These are phyloP conservation scores for Leucophora obtusa DNA, from an alignment of 2,888 invertebrate genomes.

Conservation along the genomic window DNA sequence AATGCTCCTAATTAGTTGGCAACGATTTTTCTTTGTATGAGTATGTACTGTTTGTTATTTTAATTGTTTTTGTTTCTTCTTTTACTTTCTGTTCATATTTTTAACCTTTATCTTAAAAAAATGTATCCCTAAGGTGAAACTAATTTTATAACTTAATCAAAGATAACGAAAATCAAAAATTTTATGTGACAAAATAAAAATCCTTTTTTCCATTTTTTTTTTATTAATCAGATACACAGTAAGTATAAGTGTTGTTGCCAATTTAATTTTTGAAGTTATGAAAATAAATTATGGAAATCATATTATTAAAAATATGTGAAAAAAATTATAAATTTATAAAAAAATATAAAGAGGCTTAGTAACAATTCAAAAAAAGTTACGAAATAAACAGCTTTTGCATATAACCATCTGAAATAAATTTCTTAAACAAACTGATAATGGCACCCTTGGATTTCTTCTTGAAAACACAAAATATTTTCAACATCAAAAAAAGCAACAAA, in stretches of 20 bases:
- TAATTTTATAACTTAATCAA: slow-evolving; percentile 60
- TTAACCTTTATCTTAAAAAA: background rate
- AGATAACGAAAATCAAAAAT: slow-evolving; percentile 49
- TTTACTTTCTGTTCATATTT: background rate
- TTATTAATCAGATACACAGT: background rate
- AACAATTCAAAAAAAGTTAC: slow-evolving; percentile 8
- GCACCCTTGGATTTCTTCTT: slow-evolving; percentile 9
- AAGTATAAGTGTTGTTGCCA: background rate
- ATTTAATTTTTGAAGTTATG: slow-evolving; percentile 25
- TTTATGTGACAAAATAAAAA: slow-evolving; percentile 45
- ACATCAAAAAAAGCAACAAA: slow-evolving; percentile 66
- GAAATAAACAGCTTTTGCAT: slow-evolving; percentile 32
- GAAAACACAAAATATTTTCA: background rate
- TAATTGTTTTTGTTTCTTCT: background rate
- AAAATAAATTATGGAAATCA: slow-evolving; percentile 4
- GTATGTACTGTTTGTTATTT: too few relatives aligned
- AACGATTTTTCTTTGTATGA: too few relatives aligned
- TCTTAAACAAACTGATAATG: slow-evolving; percentile 34
- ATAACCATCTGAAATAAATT: slow-evolving; percentile 2
- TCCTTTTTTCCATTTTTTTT: slow-evolving; percentile 1
- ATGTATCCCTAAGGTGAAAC: slow-evolving; percentile 51
- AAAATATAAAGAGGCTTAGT: background rate
- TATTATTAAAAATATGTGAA: slow-evolving; percentile 28
- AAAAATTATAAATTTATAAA: slow-evolving; percentile 33
- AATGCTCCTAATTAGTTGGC: too few relatives aligned